Base-by-base conservation (phyloP, 1,140 invertebrate genomes). In the Bombus ignitus region DNA sequence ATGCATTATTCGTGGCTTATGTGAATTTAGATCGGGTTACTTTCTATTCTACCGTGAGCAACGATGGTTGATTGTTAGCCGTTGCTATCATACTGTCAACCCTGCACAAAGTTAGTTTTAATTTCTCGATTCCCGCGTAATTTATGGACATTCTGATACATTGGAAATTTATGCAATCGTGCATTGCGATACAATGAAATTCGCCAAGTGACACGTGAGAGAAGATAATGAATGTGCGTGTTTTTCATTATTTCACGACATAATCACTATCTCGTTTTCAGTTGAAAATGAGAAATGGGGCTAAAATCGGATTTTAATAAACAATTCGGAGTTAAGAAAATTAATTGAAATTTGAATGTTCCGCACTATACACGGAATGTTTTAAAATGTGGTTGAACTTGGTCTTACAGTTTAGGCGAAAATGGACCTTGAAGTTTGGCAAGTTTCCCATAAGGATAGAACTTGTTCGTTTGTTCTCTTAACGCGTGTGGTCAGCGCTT, bases 1-100 rank as follows among this genome's bases (percentile, higher is more conserved):
- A 83, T 76, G 62, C 76, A 83, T 83, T 83, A 83, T 83, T 83
- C 59, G 42, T 37, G 59, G 44, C 4, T 76, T 44, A 68, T 35
- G 35, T 18, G 72, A 39, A 76, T 76, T 74, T 75, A 74, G 81
- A 74, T 62, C 70, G 2, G 25, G 25, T 44, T 59, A 59, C 59
- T 44, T 76, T 76, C 62, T 65, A 68, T 74, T 39, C 18, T 68
- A 39, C 28, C 44, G 12, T 28, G 70, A 73, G 32, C 28, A 25
- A 32, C 35, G 53, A 9, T 42, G 25, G 37, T 35, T 71, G 57
- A 74, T 74, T 47, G 53, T 81, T 44, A 32, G 3, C 8, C 22
- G 47, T 25, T 37, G 35, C 39, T 44, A 37, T 65, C 81, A n/a
- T 74, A 47, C 0, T 39, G 70, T n/a, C 44, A 8, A 12, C 3